Percentiles rank a stretch among this genome's conserved stretches.
Conservation (phyloP, 2,113 vertebrate species). For the Geococcyx californianus region DNA sequence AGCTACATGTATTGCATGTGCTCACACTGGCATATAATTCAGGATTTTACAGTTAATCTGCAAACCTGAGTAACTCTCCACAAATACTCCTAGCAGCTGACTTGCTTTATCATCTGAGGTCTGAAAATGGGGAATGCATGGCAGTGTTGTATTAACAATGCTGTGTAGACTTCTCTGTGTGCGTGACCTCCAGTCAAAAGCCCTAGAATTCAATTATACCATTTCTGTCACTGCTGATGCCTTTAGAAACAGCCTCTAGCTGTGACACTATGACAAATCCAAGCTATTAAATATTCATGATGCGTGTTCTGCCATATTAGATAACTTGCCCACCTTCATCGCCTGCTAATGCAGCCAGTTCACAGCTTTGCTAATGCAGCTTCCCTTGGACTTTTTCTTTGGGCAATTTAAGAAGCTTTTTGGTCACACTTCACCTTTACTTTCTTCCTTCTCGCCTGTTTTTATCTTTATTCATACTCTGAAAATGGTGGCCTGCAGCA, state of each 20-base stretch:
- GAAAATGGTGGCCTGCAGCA: not conserved
- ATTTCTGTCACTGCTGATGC: not conserved
- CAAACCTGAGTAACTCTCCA: slow-evolving; percentile 20
- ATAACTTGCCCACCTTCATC: not conserved
- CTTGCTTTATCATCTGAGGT: not conserved
- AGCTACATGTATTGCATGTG: not conserved
- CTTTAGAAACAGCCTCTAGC: not conserved
- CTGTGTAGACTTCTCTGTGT: not conserved
- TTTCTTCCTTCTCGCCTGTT: not conserved
- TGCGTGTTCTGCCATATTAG: not conserved
- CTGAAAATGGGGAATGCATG: not conserved
- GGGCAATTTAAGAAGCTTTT: not conserved
- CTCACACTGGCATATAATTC: not conserved
- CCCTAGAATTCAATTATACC: not conserved
- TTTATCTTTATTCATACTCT: not conserved
- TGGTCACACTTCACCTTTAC: not conserved
- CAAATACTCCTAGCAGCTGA: not conserved
- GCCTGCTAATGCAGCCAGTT: not conserved
- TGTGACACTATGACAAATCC: not conserved
- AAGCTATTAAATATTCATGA: slow-evolving; percentile 28
- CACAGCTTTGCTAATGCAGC: not conserved
- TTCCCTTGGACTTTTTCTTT: not conserved
- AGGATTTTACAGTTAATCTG: slow-evolving; percentile 21
- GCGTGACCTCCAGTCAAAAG: not conserved
- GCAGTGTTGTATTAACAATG: not conserved